Conservation (phyloP, 2,113 vertebrate genomes). For the Balaeniceps rex region DNA sequence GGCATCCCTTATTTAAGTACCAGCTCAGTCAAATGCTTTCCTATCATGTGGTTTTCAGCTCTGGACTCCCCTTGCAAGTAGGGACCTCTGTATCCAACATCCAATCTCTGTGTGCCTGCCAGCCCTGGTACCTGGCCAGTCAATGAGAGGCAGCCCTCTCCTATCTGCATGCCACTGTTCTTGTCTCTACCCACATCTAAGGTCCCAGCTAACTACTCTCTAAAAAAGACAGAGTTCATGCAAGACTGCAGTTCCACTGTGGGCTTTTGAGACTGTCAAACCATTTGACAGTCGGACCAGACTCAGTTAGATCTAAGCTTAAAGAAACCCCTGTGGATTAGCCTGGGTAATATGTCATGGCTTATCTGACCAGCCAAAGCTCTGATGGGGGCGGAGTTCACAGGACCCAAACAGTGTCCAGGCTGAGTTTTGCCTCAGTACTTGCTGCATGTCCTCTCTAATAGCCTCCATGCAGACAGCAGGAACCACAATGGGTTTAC, state of each 20-base stretch:
- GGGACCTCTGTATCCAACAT: not conserved
- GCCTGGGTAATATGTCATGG: not conserved
- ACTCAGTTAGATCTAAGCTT: not conserved
- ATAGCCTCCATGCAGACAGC: not conserved
- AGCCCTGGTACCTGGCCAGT: not conserved
- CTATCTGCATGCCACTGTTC: not conserved
- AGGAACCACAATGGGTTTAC: not conserved
- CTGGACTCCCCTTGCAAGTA: not conserved
- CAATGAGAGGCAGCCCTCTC: not conserved
- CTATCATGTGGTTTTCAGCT: conserved; percentile 1
- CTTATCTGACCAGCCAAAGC: not conserved
- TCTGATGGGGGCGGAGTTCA: not conserved
- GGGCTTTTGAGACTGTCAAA: not conserved
- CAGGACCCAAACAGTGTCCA: fast-evolving
- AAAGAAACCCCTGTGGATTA: not conserved
- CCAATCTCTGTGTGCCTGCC: not conserved
- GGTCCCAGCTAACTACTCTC: not conserved
- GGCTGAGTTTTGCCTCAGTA: not conserved
- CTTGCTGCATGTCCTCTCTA: not conserved
- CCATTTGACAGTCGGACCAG: not conserved
- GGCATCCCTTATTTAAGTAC: not conserved
- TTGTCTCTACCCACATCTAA: not conserved
- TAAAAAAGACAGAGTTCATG: not conserved
- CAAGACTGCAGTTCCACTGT: not conserved
- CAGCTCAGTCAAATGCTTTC: not conserved